Evolutionary conservation across 2,113 vertebrate species (phyloP).

Genomic region (Pogona vitticeps): DNA sequence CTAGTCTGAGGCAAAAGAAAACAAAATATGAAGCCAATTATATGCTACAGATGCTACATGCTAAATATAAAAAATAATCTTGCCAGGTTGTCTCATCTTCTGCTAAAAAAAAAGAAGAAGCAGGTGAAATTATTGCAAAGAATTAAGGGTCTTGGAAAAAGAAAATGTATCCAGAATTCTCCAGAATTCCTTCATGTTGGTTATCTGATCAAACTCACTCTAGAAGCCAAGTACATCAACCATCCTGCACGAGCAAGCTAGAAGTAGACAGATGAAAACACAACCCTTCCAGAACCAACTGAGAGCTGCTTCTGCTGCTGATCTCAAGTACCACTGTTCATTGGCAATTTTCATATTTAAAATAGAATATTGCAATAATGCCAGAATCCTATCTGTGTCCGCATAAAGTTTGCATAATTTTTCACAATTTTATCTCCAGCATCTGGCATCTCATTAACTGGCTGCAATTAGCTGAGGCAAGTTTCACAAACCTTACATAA

Average conservation of each 20-base stretch:
- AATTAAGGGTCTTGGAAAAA: neutral
- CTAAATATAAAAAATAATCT: neutral
- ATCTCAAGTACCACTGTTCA: neutral
- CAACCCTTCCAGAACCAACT: neutral
- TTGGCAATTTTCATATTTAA: neutral
- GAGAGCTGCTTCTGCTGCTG: neutral
- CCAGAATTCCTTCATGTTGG: fast-evolving
- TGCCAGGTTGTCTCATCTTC: neutral
- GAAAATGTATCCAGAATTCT: neutral
- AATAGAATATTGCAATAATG: too few species aligned
- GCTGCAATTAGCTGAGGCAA: too few species aligned
- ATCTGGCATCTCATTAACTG: too few species aligned
- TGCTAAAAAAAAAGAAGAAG: neutral
- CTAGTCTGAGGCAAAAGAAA: neutral
- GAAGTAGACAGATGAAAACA: neutral
- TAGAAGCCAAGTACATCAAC: neutral
- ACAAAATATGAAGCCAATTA: neutral
- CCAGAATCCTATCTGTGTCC: too few species aligned
- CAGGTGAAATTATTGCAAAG: neutral
- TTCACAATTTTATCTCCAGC: too few species aligned
- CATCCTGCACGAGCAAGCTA: neutral
- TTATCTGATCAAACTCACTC: neutral
- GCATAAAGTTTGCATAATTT: too few species aligned
- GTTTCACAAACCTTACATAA: too few species aligned
- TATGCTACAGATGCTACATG: neutral